Evolutionary conservation across 92 coral and sea anemone genomes (phyloP).

Genomic region (Ricordea florida): DNA sequence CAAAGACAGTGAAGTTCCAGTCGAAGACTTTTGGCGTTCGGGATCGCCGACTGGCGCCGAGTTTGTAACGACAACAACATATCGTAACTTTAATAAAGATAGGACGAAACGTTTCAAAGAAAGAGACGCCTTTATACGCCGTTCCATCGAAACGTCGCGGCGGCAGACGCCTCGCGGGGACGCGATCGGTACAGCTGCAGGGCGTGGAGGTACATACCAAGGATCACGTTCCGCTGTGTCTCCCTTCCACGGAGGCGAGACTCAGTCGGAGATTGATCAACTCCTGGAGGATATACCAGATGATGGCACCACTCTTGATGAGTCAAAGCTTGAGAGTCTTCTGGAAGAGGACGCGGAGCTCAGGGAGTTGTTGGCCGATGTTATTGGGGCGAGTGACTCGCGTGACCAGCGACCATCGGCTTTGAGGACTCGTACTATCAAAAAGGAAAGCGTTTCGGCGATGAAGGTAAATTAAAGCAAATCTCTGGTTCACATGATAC

Average conservation of each 20-base stretch:
- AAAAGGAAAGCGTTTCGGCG: too few relatives aligned
- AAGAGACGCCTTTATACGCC: background rate
- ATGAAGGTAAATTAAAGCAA: too few relatives aligned
- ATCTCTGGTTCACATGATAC: too few relatives aligned
- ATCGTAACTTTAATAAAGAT: constrained; percentile 61
- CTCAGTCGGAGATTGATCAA: constrained; percentile 48
- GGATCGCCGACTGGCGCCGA: constrained; percentile 76
- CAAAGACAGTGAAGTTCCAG: background rate
- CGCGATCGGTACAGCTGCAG: background rate
- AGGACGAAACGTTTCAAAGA: constrained; percentile 51
- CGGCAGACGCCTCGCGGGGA: background rate
- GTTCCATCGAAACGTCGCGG: background rate
- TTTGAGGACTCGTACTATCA: background rate
- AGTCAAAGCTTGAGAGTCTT: constrained; percentile 40
- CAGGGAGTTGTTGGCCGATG: constrained; percentile 64
- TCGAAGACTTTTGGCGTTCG: constrained; percentile 53
- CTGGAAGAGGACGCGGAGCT: constrained; percentile 72
- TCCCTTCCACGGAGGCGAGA: constrained; percentile 21
- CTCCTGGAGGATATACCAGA: constrained; percentile 63
- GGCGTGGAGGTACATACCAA: constrained; percentile 10
- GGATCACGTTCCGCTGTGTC: constrained; percentile 16
- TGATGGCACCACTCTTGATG: constrained; percentile 60
- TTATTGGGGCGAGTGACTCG: background rate
- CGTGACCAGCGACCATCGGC: background rate
- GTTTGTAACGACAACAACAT: constrained; percentile 64